phyloP scores from a whole-genome alignment of 2,797 vertebrate species.

The Cheirogaleus major region DNA sequence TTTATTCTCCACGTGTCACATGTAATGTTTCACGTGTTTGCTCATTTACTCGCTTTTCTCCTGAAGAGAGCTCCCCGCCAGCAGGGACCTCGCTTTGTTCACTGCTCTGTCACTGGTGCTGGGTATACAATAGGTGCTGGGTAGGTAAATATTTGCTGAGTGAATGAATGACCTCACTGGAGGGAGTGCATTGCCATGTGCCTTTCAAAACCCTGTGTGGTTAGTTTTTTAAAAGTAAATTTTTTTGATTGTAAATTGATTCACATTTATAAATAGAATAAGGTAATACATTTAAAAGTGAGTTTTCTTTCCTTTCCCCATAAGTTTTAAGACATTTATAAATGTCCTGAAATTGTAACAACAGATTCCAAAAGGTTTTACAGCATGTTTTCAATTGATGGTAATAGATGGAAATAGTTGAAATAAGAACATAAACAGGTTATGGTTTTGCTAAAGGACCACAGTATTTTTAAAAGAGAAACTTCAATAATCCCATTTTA shows the following conservation, averaged over 20 bases:
- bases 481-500: constrained; percentile 65
- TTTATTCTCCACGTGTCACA: rapidly evolving
- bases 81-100: neutral
- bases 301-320: neutral
- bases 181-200: neutral
- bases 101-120: neutral
- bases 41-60: neutral
- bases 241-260: neutral
- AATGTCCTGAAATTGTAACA: constrained; percentile 58
- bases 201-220: neutral
- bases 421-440: constrained; percentile 66
- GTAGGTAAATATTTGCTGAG: neutral
- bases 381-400: constrained; percentile 31
- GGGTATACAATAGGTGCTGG: neutral
- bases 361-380: constrained; percentile 64
- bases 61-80: neutral
- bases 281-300: neutral
- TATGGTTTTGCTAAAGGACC: constrained; percentile 64
- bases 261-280: neutral
- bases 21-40: rapidly evolving
- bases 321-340: constrained; percentile 46
- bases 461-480: constrained; percentile 67
- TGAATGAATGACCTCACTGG: neutral
- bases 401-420: constrained; percentile 64
- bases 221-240: neutral